Evolutionary conservation across 1,140 invertebrate genomes (phyloP).

Genomic region (Aphaenogaster floridana): DNA sequence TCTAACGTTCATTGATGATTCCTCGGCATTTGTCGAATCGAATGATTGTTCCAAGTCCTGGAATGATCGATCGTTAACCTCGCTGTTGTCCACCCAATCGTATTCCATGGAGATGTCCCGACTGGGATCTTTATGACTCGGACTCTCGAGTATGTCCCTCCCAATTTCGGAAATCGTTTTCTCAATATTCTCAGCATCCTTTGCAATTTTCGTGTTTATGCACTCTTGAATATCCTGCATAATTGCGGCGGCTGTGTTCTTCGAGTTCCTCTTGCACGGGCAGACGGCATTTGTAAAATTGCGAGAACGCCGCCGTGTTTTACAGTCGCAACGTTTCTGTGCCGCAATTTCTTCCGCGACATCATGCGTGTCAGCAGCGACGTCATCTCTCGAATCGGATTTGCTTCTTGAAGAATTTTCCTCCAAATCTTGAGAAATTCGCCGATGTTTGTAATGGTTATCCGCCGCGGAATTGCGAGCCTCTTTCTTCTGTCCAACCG

Average conservation of each 20-base stretch:
- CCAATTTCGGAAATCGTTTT: neutral
- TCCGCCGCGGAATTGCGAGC: neutral
- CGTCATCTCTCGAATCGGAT: neutral
- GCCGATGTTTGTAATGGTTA: neutral
- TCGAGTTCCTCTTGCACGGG: constrained; percentile 36
- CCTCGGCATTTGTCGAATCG: neutral
- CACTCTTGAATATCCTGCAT: constrained; percentile 34
- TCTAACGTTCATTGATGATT: neutral
- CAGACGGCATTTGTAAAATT: constrained; percentile 5
- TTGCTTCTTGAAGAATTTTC: neutral
- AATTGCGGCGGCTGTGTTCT: neutral
- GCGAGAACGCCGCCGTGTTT: neutral
- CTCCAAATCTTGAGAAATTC: neutral
- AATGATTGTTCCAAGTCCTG: neutral
- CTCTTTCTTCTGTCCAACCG: neutral
- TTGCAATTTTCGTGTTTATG: neutral
- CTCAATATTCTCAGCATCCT: neutral
- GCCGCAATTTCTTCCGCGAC: neutral
- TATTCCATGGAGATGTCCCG: constrained; percentile 10
- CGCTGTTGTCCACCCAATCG: constrained; percentile 6
- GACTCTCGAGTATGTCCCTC: neutral
- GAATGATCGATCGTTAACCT: neutral
- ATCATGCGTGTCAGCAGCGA: neutral
- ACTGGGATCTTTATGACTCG: neutral
- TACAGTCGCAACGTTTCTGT: neutral